A percentile compares a stretch with the other conserved stretches of the same genome.
Evolutionary conservation across 2,113 vertebrate genomes (phyloP).

Genomic region (Pseudorectes ferrugineus): DNA sequence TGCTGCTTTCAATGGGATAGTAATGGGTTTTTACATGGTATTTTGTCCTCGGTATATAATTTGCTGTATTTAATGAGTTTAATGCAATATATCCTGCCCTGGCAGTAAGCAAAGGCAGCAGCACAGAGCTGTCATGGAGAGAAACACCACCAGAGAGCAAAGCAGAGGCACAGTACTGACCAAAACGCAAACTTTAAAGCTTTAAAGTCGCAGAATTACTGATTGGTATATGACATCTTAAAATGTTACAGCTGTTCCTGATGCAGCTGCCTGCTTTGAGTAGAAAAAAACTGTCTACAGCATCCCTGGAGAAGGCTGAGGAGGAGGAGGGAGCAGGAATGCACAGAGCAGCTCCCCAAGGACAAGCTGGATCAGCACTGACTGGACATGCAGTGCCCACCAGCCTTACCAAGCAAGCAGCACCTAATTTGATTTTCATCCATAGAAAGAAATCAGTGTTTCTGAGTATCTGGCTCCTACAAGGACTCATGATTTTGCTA

Average conservation of each 20-base stretch:
- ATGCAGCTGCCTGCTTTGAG: background rate
- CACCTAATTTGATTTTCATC: background rate
- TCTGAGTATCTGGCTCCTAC: background rate
- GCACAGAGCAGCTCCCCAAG: background rate
- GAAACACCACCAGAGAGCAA: background rate
- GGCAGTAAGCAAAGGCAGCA: background rate
- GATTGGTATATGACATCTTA: background rate
- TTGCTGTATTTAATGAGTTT: background rate
- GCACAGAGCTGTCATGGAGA: background rate
- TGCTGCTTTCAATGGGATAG: background rate
- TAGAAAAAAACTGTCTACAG: background rate
- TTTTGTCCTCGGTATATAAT: background rate
- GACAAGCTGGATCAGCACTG: rapidly evolving
- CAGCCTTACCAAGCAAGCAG: background rate
- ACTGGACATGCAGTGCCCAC: background rate
- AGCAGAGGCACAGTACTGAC: background rate
- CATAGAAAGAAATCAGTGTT: background rate
- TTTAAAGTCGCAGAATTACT: background rate
- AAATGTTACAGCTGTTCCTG: background rate
- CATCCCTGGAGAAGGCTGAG: background rate
- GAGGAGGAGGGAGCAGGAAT: background rate
- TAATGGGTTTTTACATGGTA: background rate
- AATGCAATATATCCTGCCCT: background rate
- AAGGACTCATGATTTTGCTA: background rate
- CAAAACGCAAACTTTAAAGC: background rate